These are phyloP conservation scores for Phengaris alcon DNA, from an alignment of 2,888 invertebrate species.

Conservation along the genomic window DNA sequence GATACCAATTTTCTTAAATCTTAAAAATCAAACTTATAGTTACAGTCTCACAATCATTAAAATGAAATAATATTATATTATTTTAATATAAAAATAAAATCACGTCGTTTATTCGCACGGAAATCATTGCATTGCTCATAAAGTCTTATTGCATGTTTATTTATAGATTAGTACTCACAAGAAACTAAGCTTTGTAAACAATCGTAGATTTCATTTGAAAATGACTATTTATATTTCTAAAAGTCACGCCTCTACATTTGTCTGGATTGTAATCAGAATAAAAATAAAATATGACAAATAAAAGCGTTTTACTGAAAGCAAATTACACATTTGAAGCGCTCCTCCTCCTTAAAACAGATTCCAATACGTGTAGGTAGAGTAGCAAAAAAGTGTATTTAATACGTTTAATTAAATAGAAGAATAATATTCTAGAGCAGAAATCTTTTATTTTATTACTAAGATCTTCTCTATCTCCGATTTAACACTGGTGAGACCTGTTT, in stretches of 20 bases:
- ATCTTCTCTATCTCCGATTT: conserved; percentile 13
- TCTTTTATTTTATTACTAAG: not conserved
- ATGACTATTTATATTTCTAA: conserved; percentile 1
- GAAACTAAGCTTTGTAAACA: conserved; percentile 22
- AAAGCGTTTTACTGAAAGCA: too few species aligned
- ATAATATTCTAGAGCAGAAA: not conserved
- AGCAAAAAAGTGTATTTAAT: too few species aligned
- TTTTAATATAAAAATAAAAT: not conserved
- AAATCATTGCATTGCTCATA: conserved; percentile 33
- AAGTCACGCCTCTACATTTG: conserved; percentile 1
- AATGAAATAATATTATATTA: not conserved
- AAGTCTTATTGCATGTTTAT: conserved; percentile 39
- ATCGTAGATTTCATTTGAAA: not conserved
- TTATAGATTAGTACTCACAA: conserved; percentile 32
- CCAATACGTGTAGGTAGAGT: too few species aligned
- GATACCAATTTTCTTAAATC: too few species aligned
- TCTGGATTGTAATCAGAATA: not conserved
- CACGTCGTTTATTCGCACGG: conserved; percentile 5
- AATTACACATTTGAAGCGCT: too few species aligned
- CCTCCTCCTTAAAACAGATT: too few species aligned
- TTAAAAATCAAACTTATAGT: too few species aligned
- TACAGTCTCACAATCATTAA: too few species aligned
- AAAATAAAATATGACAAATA: conserved; percentile 6
- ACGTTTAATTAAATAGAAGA: not conserved
- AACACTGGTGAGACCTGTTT: conserved; percentile 13